phyloP scores from a whole-genome alignment of 2,888 invertebrate species.

The Metalampra italica region DNA sequence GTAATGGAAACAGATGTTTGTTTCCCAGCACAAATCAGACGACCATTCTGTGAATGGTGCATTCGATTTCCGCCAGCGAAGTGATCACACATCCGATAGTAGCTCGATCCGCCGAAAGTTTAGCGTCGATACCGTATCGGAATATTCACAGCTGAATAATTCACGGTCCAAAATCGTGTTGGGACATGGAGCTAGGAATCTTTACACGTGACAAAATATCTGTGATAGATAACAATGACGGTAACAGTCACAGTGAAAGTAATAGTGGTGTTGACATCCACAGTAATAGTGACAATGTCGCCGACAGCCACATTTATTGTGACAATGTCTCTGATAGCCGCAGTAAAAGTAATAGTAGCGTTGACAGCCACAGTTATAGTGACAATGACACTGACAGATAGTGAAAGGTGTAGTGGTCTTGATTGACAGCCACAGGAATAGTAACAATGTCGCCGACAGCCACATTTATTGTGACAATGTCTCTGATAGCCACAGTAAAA shows the following conservation, averaged over 20 bases:
- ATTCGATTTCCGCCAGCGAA: background rate
- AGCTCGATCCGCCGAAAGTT: conserved; percentile 1
- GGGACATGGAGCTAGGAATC: background rate
- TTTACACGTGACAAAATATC: background rate
- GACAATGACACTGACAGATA: too few relatives aligned
- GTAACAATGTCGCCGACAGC: too few relatives aligned
- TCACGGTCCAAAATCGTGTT: conserved; percentile 17
- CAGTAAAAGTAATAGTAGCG: too few relatives aligned
- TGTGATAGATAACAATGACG: background rate
- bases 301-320: too few relatives aligned
- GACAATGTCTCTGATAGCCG: too few relatives aligned
- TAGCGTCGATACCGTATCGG: conserved; percentile 8
- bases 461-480: too few relatives aligned
- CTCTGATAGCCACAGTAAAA: too few relatives aligned
- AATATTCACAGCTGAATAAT: conserved; percentile 34
- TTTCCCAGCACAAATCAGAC: background rate
- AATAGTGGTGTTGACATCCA: too few relatives aligned
- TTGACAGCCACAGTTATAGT: too few relatives aligned
- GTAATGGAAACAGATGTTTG: background rate
- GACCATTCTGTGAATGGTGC: background rate
- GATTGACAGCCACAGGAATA: too few relatives aligned
- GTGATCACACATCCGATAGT: background rate
- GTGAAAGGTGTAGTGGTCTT: too few relatives aligned
- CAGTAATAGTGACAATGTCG: too few relatives aligned
- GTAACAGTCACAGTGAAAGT: background rate